Evolutionary conservation across 2,113 vertebrate genomes (phyloP), one percentile per base, ranked within the genome.

Genomic region (Strigops habroptila): DNA sequence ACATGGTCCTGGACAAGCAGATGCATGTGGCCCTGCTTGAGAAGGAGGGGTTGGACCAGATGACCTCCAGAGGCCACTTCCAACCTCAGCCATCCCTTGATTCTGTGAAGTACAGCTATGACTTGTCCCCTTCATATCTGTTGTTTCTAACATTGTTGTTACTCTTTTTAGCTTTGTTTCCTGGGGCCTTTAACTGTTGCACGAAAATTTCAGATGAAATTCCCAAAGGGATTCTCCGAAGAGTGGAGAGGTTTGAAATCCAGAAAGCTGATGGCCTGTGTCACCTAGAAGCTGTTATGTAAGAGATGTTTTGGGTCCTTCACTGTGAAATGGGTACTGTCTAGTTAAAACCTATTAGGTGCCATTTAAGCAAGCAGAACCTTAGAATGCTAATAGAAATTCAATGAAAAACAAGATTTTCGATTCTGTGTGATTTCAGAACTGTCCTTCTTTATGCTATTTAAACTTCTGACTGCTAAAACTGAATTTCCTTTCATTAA

Each of bases 211-310:
- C 98, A 53, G 76, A 91, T 41, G 91, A 91, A 53, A 64, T 98
- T 91, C 86, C 97, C 69, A 94, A 89, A 85, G 88, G 95, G 80
- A 95, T 97, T 84, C 97, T 98, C 74, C 90, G 83, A 83, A 96
- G 92, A 94, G 97, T 97, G 90, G 77, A 64, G 39, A n/a, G 2
- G 3, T 98, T 97, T 96, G 96, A 95, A 35, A 88, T 97, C 46
- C 98, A 98, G 95, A 95, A 86, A 88, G 95, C 84, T 4, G 97
- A 96, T 28, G 97, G 97, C 28, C 92, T 93, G 9, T 98, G 98
- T 86, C 85, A 96, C 85, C 73, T 98, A 86, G 95, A 97, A 55
- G 98, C 98, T 90, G 88, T 98, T 68, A 97, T 98, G 98, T 98
- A 97, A 98, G 98, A 97, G 14, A 44, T 43, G 9, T 62, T 95